Percentiles rank a stretch among this genome's conserved stretches.
These are phyloP conservation scores for Actenoides hombroni DNA, from an alignment of 2,113 vertebrate genomes.

Conservation along the genomic window DNA sequence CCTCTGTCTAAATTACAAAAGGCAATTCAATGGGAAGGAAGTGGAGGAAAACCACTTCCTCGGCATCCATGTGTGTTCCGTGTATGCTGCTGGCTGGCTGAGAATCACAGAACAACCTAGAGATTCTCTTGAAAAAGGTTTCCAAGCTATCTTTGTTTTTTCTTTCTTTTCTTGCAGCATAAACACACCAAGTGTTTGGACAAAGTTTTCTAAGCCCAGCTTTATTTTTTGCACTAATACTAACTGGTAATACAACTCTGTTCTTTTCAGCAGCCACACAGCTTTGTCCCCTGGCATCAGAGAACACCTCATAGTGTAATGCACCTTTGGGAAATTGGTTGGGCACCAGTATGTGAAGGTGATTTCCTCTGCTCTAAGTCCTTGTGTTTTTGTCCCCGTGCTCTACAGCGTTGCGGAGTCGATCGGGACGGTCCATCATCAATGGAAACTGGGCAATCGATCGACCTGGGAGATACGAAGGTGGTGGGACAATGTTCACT, in stretches of 20 bases:
- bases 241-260: neutral
- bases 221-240: neutral
- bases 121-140: neutral
- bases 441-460: constrained; percentile 98
- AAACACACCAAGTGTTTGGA: neutral
- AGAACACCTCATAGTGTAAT: neutral
- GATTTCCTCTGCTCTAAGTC: neutral
- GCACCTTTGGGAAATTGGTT: neutral
- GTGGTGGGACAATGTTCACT: constrained; percentile 92
- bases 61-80: neutral
- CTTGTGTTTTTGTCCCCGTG: neutral
- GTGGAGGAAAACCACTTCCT: neutral
- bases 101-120: neutral
- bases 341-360: neutral
- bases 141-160: neutral
- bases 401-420: constrained; percentile 84
- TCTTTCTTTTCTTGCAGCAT: neutral
- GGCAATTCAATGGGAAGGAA: neutral
- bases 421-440: constrained; percentile 90
- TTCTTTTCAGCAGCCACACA: neutral
- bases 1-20: neutral
- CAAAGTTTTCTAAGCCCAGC: neutral
- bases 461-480: constrained; percentile 90
- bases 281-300: neutral
- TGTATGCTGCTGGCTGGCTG: neutral